phyloP scores from a whole-genome alignment of 2,113 vertebrate genomes.

The Onychorhynchus coronatus region DNA sequence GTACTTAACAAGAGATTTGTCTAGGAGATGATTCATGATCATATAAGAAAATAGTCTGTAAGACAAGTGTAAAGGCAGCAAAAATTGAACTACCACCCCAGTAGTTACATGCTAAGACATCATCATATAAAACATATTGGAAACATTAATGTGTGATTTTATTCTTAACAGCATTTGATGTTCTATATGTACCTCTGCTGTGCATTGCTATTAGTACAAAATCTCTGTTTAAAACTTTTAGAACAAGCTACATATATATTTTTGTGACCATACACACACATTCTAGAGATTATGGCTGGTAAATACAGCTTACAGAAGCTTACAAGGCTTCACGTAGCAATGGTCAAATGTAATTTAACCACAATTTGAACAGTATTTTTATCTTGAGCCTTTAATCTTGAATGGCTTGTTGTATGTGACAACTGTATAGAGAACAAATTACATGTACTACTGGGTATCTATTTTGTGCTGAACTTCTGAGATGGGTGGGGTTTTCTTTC shows the following conservation, averaged over 20 bases:
- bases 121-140: background rate
- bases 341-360: background rate
- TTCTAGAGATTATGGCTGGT: background rate
- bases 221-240: background rate
- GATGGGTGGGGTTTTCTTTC: background rate
- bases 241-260: background rate
- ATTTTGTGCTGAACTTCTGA: background rate
- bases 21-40: background rate
- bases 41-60: background rate
- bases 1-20: background rate
- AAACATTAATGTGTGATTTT: background rate
- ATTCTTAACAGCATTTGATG: background rate
- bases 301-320: background rate
- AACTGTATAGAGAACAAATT: background rate
- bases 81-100: background rate
- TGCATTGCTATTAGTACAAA: background rate
- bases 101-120: background rate
- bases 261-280: background rate
- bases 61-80: background rate
- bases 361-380: background rate
- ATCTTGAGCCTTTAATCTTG: background rate
- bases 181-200: background rate
- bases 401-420: background rate
- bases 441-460: background rate
- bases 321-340: background rate